A percentile compares a stretch with the other conserved stretches of the same genome.
phyloP scores from a whole-genome alignment of 1,140 invertebrate genomes.

The Bombus affinis region DNA sequence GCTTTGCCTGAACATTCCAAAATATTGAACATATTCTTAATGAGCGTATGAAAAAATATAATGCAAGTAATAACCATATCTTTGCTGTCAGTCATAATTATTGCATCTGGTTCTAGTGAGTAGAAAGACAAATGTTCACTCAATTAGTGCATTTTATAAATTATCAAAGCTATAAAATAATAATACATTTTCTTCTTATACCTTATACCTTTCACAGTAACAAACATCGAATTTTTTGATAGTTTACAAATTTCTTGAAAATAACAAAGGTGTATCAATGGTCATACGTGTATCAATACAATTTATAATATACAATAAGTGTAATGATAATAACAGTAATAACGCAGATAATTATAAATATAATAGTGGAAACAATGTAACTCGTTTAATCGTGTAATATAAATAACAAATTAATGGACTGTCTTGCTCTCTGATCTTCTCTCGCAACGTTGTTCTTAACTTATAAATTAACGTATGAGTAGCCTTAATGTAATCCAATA shows the following conservation, averaged over 20 bases:
- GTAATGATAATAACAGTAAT: constrained; percentile 58
- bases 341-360: constrained; percentile 33
- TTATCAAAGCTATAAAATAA: constrained; percentile 67
- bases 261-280: constrained; percentile 52
- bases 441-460: constrained; percentile 68
- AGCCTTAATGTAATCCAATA: constrained; percentile 68
- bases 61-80: constrained; percentile 44
- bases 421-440: constrained; percentile 38
- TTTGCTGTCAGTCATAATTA: constrained; percentile 59
- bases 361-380: constrained; percentile 53
- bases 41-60: constrained; percentile 45
- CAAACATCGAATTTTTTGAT: background rate
- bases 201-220: background rate
- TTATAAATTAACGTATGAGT: constrained; percentile 65
- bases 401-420: constrained; percentile 71
- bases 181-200: constrained; percentile 31
- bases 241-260: background rate
- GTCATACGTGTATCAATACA: constrained; percentile 60
- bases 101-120: constrained; percentile 59
- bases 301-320: constrained; percentile 60
- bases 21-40: constrained; percentile 60
- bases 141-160: constrained; percentile 56
- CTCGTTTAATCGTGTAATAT: constrained; percentile 48
- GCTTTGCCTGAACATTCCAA: constrained; percentile 57
- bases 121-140: constrained; percentile 59